Base-by-base conservation (phyloP, 2,888 invertebrate genomes). In the Halictus ligatus region DNA sequence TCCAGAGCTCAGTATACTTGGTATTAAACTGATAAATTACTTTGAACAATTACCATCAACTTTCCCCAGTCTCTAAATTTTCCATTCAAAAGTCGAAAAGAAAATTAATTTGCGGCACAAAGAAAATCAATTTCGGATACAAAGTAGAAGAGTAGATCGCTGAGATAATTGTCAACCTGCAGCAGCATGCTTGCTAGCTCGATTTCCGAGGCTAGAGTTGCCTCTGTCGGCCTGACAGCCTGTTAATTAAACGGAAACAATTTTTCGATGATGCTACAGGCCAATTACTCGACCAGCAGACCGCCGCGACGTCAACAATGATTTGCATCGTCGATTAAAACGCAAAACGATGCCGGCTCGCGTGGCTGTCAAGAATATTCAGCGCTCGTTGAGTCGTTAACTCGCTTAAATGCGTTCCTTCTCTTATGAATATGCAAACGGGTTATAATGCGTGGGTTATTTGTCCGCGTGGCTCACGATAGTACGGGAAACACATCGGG, bases 371-470 rank as follows among this genome's bases (percentile, higher is more conserved):
- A 76, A 84, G 88, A 82, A 87, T 82, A 82, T 87, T 87, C 82
- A 84, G 73, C 79, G 78, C 78, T 64, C 78, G 80, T 67, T 76
- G 80, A 88, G 88, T 75, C 76, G 88, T 87, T 84, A 87, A 84
- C 84, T 88, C 84, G 75, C 77, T 88, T 80, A 84, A 87, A 84
- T 77, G 82, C 88, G 72, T 84, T 85, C 83, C 85, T 88, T 81
- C 77, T 83, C 81, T 84, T 85, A 81, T 88, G 88, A 88, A 88
- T 88, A 88, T 88, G 88, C 88, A 85, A 83, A 81, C 83, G 64
- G n/a, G 76, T 77, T 84, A 83, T 85, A 88, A 83, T 81, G 73
- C 46, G 58, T 48, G 35, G 40, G 82, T 54, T 76, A 82, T 78
- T 82, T 78, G 79, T 78, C 25, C 78, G 77, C 67, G 78, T 78